Conservation (phyloP, 2,113 vertebrate genomes). For the Gallinago jamesoni region DNA sequence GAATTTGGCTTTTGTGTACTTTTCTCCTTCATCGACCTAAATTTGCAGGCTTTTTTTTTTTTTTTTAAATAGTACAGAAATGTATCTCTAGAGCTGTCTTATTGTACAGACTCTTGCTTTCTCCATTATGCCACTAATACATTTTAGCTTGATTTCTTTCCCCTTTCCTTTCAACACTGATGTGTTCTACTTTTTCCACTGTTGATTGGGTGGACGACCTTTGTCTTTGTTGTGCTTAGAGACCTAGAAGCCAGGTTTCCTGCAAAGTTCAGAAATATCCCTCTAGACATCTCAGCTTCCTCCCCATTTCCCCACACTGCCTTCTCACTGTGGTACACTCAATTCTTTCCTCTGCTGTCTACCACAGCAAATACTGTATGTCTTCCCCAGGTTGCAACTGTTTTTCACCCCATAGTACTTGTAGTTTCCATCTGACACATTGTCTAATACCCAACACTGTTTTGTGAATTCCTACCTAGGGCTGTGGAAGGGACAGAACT, state of each 20-base stretch:
- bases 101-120: not conserved
- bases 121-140: not conserved
- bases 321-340: fast-evolving
- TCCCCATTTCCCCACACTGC: not conserved
- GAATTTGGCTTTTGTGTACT: not conserved
- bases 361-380: not conserved
- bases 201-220: not conserved
- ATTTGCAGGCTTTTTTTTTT: not conserved
- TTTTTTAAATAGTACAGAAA: not conserved
- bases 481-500: not conserved
- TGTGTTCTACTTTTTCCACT: not conserved
- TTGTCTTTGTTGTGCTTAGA: not conserved
- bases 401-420: not conserved
- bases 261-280: not conserved
- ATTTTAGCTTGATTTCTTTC: not conserved
- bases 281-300: not conserved
- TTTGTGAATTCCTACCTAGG: not conserved
- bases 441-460: not conserved
- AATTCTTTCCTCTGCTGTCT: not conserved
- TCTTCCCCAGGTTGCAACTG: not conserved
- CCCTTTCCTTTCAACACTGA: not conserved
- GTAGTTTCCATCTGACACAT: not conserved
- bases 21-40: not conserved
- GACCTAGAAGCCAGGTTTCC: not conserved
- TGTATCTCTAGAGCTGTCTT: not conserved